These are phyloP conservation scores for Paraplagusia blochii DNA, from an alignment of 2,113 vertebrate genomes.

Conservation along the genomic window DNA sequence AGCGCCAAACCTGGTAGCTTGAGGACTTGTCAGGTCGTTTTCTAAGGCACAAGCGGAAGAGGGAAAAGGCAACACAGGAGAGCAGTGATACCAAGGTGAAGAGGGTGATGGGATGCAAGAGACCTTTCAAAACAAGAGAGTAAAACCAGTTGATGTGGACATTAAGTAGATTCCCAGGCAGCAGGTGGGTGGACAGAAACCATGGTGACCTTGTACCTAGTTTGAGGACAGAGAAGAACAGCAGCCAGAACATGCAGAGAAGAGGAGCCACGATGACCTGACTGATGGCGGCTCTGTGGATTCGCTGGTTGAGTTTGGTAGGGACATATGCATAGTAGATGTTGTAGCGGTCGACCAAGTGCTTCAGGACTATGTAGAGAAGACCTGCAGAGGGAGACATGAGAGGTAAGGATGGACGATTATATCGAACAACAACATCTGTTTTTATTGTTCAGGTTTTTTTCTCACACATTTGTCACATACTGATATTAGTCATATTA, in stretches of 20 bases:
- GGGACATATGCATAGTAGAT: conserved; percentile 96
- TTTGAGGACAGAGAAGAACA: conserved; percentile 93
- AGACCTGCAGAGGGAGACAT: conserved; percentile 77
- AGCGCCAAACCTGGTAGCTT: conserved; percentile 82
- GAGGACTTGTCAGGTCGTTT: conserved; percentile 79
- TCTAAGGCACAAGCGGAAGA: conserved; percentile 83
- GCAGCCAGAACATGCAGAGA: conserved; percentile 93
- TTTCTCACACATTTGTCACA: too few relatives aligned
- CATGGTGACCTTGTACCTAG: conserved; percentile 74
- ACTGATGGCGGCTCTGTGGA: conserved; percentile 85
- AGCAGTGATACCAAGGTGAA: conserved; percentile 84
- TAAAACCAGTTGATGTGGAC: background rate
- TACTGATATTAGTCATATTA: too few relatives aligned
- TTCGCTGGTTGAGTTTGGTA: conserved; percentile 88
- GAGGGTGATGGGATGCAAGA: conserved; percentile 82
- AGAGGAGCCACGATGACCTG: conserved; percentile 90
- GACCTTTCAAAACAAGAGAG: conserved; percentile 72
- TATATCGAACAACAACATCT: too few relatives aligned
- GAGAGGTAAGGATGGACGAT: too few relatives aligned
- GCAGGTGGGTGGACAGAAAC: too few relatives aligned
- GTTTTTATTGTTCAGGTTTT: too few relatives aligned
- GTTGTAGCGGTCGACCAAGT: conserved; percentile 95
- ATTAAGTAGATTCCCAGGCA: background rate
- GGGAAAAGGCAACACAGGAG: conserved; percentile 77
- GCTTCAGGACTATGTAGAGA: conserved; percentile 92